Percentiles rank a stretch among this genome's conserved stretches.
Conservation (phyloP, 1,140 invertebrate genomes). For the Nylanderia fulva region DNA sequence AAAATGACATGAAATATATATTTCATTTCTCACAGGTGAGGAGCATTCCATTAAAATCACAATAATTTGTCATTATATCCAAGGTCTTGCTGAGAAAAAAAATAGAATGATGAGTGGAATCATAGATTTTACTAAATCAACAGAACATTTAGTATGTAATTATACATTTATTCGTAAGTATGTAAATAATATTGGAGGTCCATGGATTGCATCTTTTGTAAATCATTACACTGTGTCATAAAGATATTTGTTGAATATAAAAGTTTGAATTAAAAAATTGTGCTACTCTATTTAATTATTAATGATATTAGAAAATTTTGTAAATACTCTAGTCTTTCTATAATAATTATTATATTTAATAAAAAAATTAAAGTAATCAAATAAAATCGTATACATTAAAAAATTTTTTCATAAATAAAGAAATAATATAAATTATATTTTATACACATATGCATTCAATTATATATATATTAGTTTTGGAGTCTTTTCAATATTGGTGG, state of each 20-base stretch:
- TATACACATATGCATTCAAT: too few relatives aligned
- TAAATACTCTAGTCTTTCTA: neutral
- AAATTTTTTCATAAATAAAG: too few relatives aligned
- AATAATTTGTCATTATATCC: slow-evolving; percentile 83
- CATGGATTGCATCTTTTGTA: slow-evolving; percentile 85
- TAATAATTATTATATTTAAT: slow-evolving; percentile 6
- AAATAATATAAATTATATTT: too few relatives aligned
- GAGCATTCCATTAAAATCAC: slow-evolving; percentile 85
- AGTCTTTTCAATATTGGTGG: slow-evolving; percentile 71
- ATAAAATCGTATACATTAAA: too few relatives aligned
- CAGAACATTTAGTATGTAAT: slow-evolving; percentile 76
- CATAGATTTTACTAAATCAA: slow-evolving; percentile 45
- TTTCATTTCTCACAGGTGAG: slow-evolving; percentile 75
- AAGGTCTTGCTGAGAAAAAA: slow-evolving; percentile 74
- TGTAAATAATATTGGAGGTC: slow-evolving; percentile 81
- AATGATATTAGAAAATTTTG: neutral
- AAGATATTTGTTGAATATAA: slow-evolving; percentile 21
- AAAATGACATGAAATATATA: slow-evolving; percentile 38
- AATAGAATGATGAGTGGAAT: neutral
- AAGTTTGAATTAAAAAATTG: slow-evolving; percentile 20
- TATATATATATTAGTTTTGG: slow-evolving; percentile 43
- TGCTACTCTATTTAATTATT: neutral
- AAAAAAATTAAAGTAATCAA: neutral
- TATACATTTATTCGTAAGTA: slow-evolving; percentile 86
- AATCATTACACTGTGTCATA: slow-evolving; percentile 78